Base-by-base conservation (phyloP, 2,888 invertebrate species). In the Pegoplata infirma region DNA sequence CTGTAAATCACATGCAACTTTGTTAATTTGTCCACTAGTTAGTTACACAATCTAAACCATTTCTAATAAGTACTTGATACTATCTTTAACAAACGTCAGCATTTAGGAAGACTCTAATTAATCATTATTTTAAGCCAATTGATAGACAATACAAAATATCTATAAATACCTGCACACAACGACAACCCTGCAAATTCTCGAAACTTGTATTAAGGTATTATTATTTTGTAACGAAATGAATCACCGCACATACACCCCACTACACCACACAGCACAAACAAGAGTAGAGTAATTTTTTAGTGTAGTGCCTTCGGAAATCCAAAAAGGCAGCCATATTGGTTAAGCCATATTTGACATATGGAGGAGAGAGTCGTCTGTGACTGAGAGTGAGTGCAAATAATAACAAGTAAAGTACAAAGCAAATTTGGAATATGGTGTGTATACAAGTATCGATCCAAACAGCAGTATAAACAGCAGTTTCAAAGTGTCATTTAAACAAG, bases 381-480 rank as follows among this genome's bases (percentile, higher is more conserved):
- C 19, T 46, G 63, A 73, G 66, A 69, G 47, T 14, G 84, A 84
- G 85, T 84, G 85, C 84, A 85, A 85, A 86, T 82, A 72, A 76
- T 49, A 76, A 75, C 67, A 47, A 69, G 59, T 47, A 71, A 53
- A 7, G 46, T 49, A n/a, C n/a, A 56, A 23, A 69, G 36, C 28
- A 19, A 44, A 28, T 36, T 47, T 40, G 10, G 17, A 59, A 56
- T 58, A 6, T 61, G 51, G 40, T 49, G 58, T 56, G 58, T 64
- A 68, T 81, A 80, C 55, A 59, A 73, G 81, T 84, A 82, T 81
- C 83, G 81, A 83, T 79, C 80, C 73, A 82, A 82, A 82, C 82
- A 83, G 71, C 84, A 83, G 80, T 86, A 86, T 85, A 86, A 86
- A 84, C 86, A 85, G 84, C 87, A 87, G 86, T 87, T 84, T 78